Percentiles rank a stretch among this genome's conserved stretches.
phyloP scores from a whole-genome alignment of 2,888 invertebrate genomes.

The Bhutanitis thaidina region DNA sequence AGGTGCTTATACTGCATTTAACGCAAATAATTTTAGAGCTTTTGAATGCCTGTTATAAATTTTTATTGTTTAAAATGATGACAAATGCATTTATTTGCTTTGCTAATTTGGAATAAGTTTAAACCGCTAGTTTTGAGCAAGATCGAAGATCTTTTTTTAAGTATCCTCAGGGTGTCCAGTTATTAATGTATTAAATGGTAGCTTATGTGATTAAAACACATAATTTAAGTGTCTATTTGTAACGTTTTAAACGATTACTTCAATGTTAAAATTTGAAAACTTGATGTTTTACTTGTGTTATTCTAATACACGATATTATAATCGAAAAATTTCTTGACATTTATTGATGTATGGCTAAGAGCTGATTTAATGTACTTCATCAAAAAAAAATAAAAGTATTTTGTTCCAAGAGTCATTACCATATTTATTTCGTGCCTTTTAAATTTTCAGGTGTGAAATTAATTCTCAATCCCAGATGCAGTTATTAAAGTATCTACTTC shows the following conservation, averaged over 20 bases:
- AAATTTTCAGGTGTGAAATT: too few species aligned
- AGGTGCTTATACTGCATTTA: slow-evolving; percentile 16
- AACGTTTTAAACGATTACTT: slow-evolving; percentile 51
- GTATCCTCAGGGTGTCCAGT: slow-evolving; percentile 3
- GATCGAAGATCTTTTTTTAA: slow-evolving; percentile 16
- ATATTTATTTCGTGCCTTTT: background rate
- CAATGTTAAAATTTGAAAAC: slow-evolving; percentile 21
- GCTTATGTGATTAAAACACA: slow-evolving; percentile 10
- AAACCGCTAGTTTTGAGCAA: background rate
- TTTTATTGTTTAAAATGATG: background rate
- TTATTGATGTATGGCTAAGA: slow-evolving; percentile 55
- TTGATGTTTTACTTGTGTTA: slow-evolving; percentile 23
- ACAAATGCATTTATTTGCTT: too few species aligned
- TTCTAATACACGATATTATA: slow-evolving; percentile 26
- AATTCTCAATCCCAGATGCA: too few species aligned
- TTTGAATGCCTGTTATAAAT: background rate
- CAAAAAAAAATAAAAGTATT: slow-evolving; percentile 9
- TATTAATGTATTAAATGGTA: slow-evolving; percentile 12
- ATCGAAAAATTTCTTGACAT: slow-evolving; percentile 25
- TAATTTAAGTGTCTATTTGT: slow-evolving; percentile 28
- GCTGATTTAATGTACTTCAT: slow-evolving; percentile 37
- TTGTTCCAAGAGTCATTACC: slow-evolving; percentile 8
- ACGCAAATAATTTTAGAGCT: background rate
- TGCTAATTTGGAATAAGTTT: background rate
- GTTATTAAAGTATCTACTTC: too few species aligned